Conservation (phyloP, 2,888 invertebrate genomes). For the Hipparchia semele region DNA sequence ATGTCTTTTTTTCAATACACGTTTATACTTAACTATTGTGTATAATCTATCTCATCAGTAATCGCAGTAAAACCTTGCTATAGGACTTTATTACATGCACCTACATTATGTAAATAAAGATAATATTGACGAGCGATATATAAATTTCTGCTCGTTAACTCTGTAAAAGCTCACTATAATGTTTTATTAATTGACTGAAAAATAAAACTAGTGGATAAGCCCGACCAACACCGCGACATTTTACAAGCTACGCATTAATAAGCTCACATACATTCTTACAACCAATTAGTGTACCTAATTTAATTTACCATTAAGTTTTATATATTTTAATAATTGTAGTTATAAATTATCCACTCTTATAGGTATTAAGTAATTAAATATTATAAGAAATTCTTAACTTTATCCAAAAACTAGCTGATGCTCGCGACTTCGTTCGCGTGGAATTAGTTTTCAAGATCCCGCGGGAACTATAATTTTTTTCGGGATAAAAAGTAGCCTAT, state of each 20-base stretch:
- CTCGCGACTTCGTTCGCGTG: too few species aligned
- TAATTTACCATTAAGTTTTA: constrained; percentile 26
- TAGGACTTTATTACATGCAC: constrained; percentile 15
- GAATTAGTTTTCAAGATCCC: too few species aligned
- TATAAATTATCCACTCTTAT: constrained; percentile 6
- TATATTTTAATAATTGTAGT: constrained; percentile 22
- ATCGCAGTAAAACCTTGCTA: neutral
- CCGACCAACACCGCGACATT: neutral
- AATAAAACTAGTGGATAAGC: constrained; percentile 16
- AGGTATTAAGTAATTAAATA: too few species aligned
- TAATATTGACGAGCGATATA: constrained; percentile 11
- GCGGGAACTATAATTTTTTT: too few species aligned
- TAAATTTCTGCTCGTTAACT: constrained; percentile 22
- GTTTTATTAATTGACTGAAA: constrained; percentile 18
- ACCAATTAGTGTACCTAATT: constrained; percentile 21
- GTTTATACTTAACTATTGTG: too few species aligned
- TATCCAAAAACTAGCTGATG: too few species aligned
- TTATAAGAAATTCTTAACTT: too few species aligned
- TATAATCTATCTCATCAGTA: neutral
- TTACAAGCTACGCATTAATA: neutral
- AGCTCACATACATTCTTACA: constrained; percentile 1
- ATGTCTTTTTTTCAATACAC: too few species aligned
- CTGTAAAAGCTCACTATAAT: constrained; percentile 24
- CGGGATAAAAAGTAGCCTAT: too few species aligned
- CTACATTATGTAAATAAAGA: constrained; percentile 4